Percentiles rank a stretch among this genome's conserved stretches.
Evolutionary conservation across 1,140 invertebrate genomes (phyloP).

Genomic region (Drosophila persimilis): DNA sequence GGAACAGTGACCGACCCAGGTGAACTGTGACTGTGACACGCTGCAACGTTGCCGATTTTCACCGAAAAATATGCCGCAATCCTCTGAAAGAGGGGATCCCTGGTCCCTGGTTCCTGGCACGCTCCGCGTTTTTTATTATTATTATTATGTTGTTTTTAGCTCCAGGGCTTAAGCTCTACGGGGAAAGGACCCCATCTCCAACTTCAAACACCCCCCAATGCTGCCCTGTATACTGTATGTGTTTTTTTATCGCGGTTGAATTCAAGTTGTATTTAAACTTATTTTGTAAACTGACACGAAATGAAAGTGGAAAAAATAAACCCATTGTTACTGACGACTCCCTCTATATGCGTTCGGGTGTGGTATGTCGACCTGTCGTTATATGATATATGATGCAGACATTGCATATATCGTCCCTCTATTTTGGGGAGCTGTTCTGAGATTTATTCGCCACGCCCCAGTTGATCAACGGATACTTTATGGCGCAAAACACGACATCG

Average conservation of each 20-base stretch:
- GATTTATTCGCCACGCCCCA: conserved; percentile 53
- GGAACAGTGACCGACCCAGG: neutral
- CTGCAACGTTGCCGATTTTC: conserved; percentile 34
- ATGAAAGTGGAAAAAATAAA: conserved; percentile 67
- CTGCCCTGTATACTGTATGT: conserved; percentile 17
- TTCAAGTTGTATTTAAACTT: conserved; percentile 64
- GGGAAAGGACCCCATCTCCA: neutral
- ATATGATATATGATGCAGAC: conserved; percentile 31
- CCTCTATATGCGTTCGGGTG: neutral
- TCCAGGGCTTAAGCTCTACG: conserved; percentile 6
- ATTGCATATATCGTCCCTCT: neutral
- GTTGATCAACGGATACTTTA: conserved; percentile 49
- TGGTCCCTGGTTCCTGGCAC: conserved; percentile 4
- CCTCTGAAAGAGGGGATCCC: too few relatives aligned
- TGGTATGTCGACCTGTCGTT: neutral
- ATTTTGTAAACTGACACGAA: conserved; percentile 71
- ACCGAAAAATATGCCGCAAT: neutral
- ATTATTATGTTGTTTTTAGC: conserved; percentile 16
- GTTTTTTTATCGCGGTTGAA: conserved; percentile 78
- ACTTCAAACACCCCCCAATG: neutral
- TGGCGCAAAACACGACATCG: conserved; percentile 37
- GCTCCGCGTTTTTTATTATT: conserved; percentile 9
- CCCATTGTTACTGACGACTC: conserved; percentile 36
- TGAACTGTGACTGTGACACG: conserved; percentile 9
- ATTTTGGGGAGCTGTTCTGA: conserved; percentile 6